phyloP scores from a whole-genome alignment of 2,113 vertebrate genomes.

The Calcarius ornatus region DNA sequence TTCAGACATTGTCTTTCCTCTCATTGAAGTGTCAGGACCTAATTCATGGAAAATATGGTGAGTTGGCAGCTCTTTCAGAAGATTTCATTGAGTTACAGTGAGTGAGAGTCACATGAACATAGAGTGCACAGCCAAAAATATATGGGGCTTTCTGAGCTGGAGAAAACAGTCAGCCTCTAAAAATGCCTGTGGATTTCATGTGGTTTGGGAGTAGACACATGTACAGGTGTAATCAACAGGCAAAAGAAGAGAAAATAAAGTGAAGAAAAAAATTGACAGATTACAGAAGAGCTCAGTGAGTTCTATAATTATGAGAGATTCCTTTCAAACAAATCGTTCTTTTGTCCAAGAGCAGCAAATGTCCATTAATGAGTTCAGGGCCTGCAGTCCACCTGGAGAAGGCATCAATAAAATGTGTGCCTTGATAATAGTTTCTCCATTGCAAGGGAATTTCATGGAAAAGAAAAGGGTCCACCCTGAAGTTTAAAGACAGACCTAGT shows the following conservation, averaged over 20 bases:
- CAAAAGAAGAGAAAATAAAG: not conserved
- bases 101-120: constrained; percentile 74
- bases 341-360: not conserved
- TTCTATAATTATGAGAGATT: constrained; percentile 1
- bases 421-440: constrained; percentile 30
- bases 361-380: not conserved
- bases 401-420: constrained; percentile 12
- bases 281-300: not conserved
- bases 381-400: constrained; percentile 56
- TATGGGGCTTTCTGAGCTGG: constrained; percentile 56
- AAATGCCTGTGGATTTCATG: constrained; percentile 57
- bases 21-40: constrained; percentile 85
- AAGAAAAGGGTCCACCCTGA: not conserved
- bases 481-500: not conserved
- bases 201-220: constrained; percentile 47
- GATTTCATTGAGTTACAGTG: constrained; percentile 77
- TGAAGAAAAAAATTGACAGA: not conserved
- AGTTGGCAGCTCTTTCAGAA: constrained; percentile 79
- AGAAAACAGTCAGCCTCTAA: constrained; percentile 58
- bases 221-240: constrained; percentile 70
- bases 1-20: constrained; percentile 85
- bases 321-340: constrained; percentile 35
- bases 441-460: constrained; percentile 7
- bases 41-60: constrained; percentile 84
- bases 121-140: constrained; percentile 56